Base-by-base conservation (phyloP, 1,140 invertebrate genomes). In the Ceratoteleas bidentatus region DNA sequence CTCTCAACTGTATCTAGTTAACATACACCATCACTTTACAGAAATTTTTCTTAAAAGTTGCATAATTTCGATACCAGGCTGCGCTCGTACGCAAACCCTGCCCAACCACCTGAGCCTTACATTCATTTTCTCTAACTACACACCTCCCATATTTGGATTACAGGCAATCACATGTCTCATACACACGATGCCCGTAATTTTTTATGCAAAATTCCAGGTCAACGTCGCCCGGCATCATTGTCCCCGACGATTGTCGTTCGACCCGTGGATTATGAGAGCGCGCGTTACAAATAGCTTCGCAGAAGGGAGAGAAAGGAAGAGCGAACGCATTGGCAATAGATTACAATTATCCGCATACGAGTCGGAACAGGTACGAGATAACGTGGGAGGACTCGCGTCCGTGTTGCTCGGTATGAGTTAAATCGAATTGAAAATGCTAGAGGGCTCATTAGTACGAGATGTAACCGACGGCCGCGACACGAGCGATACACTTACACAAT, bases 401-500 rank as follows among this genome's bases (percentile, higher is more conserved):
- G 65, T 61, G 77, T 53, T 32, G 10, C 52, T 66, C 36, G 54
- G 68, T 77, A 76, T 77, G 68, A 76, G 74, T 83, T 68, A 69
- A 73, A 49, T 77, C 74, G 74, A 77, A 83, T 69, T 83, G 75
- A 83, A 83, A 75, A 74, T 78, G 47, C 58, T 78, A 47, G 73
- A 54, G 68, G 68, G 62, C 82, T 84, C 82, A 84, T 84, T 84
- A 84, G 82, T 57, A 70, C 64, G 76, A 73, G 77, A 73, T 78
- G 78, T 69, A 73, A 49, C 62, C 74, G 57, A 36, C 56, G 50
- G n/a, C 33, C 49, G 74, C 70, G 82, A 84, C 78, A 84, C 70
- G 69, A 77, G 57, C 69, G 82, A 84, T 81, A 84, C 60, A 84
- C 76, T 80, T 84, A 72, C 54, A 84, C 70, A 78, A 84, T 84